A percentile compares a stretch with the other conserved stretches of the same genome.
These are phyloP conservation scores for Gadus macrocephalus DNA, from an alignment of 2,113 vertebrate genomes.

Conservation along the genomic window DNA sequence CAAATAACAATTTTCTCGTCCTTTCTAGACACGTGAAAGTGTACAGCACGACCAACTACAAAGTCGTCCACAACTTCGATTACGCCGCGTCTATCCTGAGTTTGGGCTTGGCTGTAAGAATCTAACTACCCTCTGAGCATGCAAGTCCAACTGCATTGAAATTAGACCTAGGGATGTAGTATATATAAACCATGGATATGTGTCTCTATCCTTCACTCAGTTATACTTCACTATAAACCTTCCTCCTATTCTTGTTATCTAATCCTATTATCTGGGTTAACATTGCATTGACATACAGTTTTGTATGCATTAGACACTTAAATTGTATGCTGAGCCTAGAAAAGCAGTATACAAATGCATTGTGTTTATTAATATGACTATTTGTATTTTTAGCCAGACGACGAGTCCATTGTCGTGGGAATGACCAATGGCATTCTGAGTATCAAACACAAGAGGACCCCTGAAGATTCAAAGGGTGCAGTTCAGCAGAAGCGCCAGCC, in stretches of 20 bases:
- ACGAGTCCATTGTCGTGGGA: conserved; percentile 87
- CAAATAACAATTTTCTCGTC: conserved; percentile 19
- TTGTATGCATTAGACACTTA: too few relatives aligned
- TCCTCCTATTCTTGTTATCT: too few relatives aligned
- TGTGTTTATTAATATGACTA: neutral
- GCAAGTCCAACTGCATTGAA: too few relatives aligned
- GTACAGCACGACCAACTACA: conserved; percentile 91
- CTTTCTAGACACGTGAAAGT: conserved; percentile 89
- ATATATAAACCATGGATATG: too few relatives aligned
- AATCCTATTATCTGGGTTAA: too few relatives aligned
- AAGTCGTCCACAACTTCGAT: conserved; percentile 93
- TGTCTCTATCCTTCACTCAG: too few relatives aligned
- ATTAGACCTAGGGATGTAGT: too few relatives aligned
- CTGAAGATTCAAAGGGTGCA: conserved; percentile 71
- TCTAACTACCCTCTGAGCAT: neutral
- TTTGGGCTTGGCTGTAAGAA: conserved; percentile 88
- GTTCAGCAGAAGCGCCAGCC: conserved; percentile 70
- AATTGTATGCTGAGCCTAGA: too few relatives aligned
- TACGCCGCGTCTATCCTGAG: conserved; percentile 91
- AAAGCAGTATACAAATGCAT: neutral
- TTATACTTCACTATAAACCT: too few relatives aligned
- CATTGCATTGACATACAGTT: too few relatives aligned
- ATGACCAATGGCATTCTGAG: conserved; percentile 94
- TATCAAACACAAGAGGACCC: conserved; percentile 84
- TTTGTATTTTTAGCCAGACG: conserved; percentile 76